Conservation (phyloP, 2,888 invertebrate species). For the Kryphioiulus occultus region DNA sequence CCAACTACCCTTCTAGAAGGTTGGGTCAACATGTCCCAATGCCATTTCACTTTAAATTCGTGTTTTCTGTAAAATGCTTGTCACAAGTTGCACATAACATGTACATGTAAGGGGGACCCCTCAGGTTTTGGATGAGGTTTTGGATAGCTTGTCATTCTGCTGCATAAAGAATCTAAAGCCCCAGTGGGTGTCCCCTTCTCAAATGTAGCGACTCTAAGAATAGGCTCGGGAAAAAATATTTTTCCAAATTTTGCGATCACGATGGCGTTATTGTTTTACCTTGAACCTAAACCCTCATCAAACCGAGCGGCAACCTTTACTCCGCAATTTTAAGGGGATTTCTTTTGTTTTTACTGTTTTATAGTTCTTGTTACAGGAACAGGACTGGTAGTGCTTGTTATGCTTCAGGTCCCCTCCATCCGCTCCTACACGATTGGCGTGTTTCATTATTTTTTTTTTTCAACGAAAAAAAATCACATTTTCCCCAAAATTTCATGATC, state of each 20-base stretch:
- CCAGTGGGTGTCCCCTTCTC: background rate
- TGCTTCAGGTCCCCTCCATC: background rate
- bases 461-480: background rate
- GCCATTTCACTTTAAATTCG: background rate
- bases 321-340: conserved; percentile 25
- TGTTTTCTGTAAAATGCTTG: background rate
- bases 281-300: conserved; percentile 17
- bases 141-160: background rate
- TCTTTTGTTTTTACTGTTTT: conserved; percentile 35
- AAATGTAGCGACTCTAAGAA: background rate
- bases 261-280: background rate
- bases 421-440: conserved; percentile 36
- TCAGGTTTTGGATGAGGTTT: background rate
- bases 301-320: conserved; percentile 14
- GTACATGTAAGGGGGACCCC: background rate
- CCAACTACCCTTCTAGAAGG: too few species aligned
- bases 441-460: background rate
- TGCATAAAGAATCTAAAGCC: background rate
- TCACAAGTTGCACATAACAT: background rate
- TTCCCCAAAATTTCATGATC: conserved; percentile 3
- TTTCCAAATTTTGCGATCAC: background rate
- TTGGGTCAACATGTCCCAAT: too few species aligned
- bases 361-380: background rate
- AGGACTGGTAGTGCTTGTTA: background rate
- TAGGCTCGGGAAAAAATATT: background rate